Conservation (phyloP, 2,888 invertebrate genomes). For the Timema cristinae region DNA sequence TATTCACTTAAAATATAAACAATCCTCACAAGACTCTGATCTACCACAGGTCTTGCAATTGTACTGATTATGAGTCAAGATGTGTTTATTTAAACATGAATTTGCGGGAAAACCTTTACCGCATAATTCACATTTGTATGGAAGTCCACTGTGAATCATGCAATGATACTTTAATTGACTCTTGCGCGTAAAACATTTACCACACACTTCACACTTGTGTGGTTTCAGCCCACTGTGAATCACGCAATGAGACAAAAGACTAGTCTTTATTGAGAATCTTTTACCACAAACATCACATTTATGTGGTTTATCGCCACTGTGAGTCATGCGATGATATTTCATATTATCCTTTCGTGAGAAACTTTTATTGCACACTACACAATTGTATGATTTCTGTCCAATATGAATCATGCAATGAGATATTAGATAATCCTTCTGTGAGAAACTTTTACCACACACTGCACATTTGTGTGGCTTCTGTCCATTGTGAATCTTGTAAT, state of each 20-base stretch:
- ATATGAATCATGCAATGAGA: conserved; percentile 9
- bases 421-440: background rate
- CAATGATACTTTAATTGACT: too few relatives aligned
- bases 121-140: background rate
- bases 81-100: background rate
- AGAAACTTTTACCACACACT: conserved; percentile 11
- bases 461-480: conserved; percentile 2
- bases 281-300: conserved; percentile 12
- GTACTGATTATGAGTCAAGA: background rate
- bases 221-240: background rate
- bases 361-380: conserved; percentile 56
- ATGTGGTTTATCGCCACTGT: background rate
- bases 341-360: conserved; percentile 60
- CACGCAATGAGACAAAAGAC: background rate
- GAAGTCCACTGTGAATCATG: background rate
- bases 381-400: conserved; percentile 49
- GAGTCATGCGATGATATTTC: conserved; percentile 53
- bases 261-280: background rate
- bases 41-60: too few relatives aligned
- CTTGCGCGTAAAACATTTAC: too few relatives aligned
- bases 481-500: conserved; percentile 1
- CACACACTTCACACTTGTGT: too few relatives aligned
- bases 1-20: too few relatives aligned
- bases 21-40: too few relatives aligned
- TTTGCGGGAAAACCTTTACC: background rate